Evolutionary conservation across 2,113 vertebrate genomes (phyloP).

Genomic region (Sitta europaea): DNA sequence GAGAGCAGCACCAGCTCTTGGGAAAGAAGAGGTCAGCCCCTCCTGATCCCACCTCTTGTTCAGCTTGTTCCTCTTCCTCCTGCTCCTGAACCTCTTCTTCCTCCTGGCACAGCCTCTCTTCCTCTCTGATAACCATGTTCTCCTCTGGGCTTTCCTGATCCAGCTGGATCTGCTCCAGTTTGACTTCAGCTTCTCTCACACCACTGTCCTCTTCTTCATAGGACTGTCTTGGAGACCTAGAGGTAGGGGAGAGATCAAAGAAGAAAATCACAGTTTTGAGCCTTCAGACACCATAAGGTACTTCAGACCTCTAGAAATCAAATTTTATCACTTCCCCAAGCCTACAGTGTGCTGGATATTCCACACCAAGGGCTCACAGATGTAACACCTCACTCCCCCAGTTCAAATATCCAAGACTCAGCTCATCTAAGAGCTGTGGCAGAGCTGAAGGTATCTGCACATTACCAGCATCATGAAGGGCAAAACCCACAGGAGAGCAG

Average conservation of each 20-base stretch:
- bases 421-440: background rate
- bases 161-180: slow-evolving; percentile 75
- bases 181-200: slow-evolving; percentile 66
- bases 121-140: slow-evolving; percentile 68
- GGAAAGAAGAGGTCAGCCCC: background rate
- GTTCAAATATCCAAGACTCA: background rate
- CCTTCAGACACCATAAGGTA: background rate
- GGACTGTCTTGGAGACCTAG: slow-evolving; percentile 4
- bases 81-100: slow-evolving; percentile 48
- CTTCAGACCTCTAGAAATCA: background rate
- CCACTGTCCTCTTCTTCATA: slow-evolving; percentile 32
- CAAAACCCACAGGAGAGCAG: background rate
- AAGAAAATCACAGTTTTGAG: background rate
- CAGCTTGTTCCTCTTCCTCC: slow-evolving; percentile 64
- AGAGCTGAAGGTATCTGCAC: background rate
- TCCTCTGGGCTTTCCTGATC: slow-evolving; percentile 65
- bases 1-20: background rate
- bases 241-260: background rate
- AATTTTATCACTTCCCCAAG: background rate
- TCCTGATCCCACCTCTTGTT: slow-evolving; percentile 73
- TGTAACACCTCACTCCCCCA: background rate
- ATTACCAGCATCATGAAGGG: background rate
- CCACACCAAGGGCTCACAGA: background rate
- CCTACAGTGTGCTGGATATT: background rate
- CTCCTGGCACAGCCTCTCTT: slow-evolving; percentile 71